These are phyloP conservation scores for Vireo altiloquus DNA, from an alignment of 2,113 vertebrate genomes.

Conservation along the genomic window DNA sequence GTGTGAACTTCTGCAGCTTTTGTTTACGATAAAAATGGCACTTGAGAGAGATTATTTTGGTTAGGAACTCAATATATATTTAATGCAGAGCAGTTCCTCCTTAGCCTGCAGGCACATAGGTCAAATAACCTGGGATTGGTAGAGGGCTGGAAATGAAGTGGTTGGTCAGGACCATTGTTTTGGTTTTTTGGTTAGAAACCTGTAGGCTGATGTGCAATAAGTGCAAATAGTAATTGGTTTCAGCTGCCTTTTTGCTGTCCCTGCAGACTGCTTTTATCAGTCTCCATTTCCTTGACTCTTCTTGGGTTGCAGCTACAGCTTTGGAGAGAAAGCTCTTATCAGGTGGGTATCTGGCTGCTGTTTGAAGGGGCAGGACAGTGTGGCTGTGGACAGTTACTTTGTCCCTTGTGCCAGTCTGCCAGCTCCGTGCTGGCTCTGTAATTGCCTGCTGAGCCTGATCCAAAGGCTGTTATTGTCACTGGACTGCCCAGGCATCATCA, in stretches of 20 bases:
- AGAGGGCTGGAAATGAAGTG: neutral
- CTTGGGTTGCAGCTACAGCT: neutral
- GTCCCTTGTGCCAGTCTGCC: neutral
- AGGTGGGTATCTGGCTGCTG: rapidly evolving
- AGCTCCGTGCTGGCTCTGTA: rapidly evolving
- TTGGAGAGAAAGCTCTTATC: neutral
- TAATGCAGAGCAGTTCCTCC: neutral
- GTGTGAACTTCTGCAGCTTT: neutral
- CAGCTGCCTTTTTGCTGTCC: neutral
- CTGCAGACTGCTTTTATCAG: neutral
- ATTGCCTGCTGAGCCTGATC: neutral
- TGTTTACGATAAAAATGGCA: neutral
- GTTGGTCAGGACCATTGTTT: neutral
- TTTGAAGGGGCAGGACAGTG: neutral
- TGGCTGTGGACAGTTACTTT: neutral
- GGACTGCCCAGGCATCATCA: neutral
- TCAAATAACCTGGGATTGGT: neutral
- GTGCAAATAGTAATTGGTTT: neutral
- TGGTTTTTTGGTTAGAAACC: neutral
- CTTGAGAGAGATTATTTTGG: neutral
- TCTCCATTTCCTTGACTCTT: neutral
- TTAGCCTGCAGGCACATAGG: neutral
- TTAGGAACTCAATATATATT: neutral
- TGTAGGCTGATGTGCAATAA: neutral
- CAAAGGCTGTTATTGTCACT: neutral